phyloP scores from a whole-genome alignment of 2,113 vertebrate genomes.

The Antigone vipio region DNA sequence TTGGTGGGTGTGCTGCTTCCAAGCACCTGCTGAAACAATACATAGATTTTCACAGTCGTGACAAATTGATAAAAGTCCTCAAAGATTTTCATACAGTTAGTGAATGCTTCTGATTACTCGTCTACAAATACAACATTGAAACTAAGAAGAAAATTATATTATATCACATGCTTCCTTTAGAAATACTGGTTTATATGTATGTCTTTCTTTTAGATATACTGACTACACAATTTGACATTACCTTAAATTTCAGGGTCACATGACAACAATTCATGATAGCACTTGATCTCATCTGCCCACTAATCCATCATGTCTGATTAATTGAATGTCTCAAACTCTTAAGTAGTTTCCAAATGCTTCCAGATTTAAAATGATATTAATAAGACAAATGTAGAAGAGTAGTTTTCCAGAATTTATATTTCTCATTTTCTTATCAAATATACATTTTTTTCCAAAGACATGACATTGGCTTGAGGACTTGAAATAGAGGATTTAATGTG shows the following conservation, averaged over 20 bases:
- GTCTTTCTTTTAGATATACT: background rate
- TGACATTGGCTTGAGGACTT: background rate
- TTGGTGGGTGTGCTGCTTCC: background rate
- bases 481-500: background rate
- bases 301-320: background rate
- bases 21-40: background rate
- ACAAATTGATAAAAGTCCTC: background rate
- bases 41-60: background rate
- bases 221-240: background rate
- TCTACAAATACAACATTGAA: background rate
- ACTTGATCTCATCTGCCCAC: background rate
- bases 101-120: background rate
- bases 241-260: background rate
- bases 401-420: background rate
- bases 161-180: background rate
- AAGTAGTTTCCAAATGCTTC: background rate
- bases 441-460: background rate
- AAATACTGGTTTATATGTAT: background rate
- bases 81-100: background rate
- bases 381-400: background rate
- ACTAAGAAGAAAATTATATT: background rate
- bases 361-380: constrained; percentile 6
- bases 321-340: background rate
- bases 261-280: background rate
- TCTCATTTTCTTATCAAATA: background rate